Evolutionary conservation across 1,140 invertebrate species (phyloP).

Genomic region (Colletes latitarsis): DNA sequence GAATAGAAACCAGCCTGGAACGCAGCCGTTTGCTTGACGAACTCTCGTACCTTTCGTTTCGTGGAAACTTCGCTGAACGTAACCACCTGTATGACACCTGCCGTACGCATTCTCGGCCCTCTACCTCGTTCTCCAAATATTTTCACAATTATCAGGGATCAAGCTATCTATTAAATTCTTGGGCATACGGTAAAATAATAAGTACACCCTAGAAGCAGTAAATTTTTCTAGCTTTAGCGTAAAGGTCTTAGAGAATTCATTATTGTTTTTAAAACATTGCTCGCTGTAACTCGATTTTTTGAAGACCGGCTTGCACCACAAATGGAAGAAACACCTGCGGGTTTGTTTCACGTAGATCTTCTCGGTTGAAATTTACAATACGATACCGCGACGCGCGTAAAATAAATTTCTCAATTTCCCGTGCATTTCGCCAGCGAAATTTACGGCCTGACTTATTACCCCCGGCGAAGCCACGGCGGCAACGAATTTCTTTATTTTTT

Average conservation of each 20-base stretch:
- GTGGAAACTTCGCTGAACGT: not conserved
- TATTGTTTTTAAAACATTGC: no score
- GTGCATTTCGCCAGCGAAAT: constrained; percentile 1
- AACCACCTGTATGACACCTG: no score
- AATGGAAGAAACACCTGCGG: no score
- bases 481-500: constrained; percentile 5
- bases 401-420: constrained; percentile 30
- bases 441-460: constrained; percentile 21
- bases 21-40: not conserved
- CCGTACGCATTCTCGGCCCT: not conserved
- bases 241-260: no score
- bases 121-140: not conserved
- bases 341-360: no score
- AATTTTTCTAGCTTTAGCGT: no score
- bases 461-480: not conserved
- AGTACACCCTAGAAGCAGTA: no score
- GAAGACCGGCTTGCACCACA: no score
- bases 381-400: not conserved
- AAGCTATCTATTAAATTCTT: no score
- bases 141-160: no score
- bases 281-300: no score
- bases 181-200: no score
- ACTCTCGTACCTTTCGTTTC: not conserved
- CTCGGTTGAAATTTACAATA: not conserved
- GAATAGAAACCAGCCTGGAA: constrained; percentile 7